Conservation (phyloP, 2,888 invertebrate species). For the Nematopogon swammerdamellus region DNA sequence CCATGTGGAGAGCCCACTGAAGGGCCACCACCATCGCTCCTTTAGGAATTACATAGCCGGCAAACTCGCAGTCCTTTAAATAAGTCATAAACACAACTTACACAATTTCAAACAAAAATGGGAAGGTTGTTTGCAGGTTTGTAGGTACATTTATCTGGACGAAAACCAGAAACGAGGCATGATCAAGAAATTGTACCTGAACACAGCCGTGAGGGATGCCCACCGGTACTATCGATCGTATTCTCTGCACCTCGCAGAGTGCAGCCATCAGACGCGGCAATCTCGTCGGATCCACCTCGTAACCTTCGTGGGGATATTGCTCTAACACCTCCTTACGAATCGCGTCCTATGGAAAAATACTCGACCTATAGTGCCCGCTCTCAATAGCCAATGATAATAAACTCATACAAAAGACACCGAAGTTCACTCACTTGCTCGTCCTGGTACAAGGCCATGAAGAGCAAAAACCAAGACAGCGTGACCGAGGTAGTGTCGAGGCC, state of each 20-base stretch:
- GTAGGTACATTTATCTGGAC: too few relatives aligned
- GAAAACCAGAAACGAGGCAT: too few relatives aligned
- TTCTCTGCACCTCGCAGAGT: conserved; percentile 74
- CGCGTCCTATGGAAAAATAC: conserved; percentile 41
- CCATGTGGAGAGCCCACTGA: conserved; percentile 79
- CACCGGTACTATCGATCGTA: conserved; percentile 75
- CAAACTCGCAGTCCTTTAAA: conserved; percentile 53
- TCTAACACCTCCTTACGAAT: conserved; percentile 56
- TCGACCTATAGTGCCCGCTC: conserved; percentile 2
- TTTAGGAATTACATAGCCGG: conserved; percentile 63
- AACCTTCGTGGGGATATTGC: conserved; percentile 43
- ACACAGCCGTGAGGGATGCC: conserved; percentile 81
- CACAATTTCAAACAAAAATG: too few relatives aligned
- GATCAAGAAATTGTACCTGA: conserved; percentile 29
- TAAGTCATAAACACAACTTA: background rate
- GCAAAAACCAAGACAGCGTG: conserved; percentile 77
- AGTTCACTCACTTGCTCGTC: conserved; percentile 54
- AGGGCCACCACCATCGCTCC: conserved; percentile 74
- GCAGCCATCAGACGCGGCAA: conserved; percentile 69
- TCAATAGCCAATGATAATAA: conserved; percentile 1
- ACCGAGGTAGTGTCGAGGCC: conserved; percentile 81
- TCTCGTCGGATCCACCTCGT: conserved; percentile 50
- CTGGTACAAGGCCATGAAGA: conserved; percentile 70
- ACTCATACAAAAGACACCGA: too few relatives aligned
- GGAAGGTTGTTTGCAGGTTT: too few relatives aligned